Percentiles rank a stretch among this genome's conserved stretches.
phyloP scores from a whole-genome alignment of 2,797 vertebrate species.

The Bradypodion ventrale region DNA sequence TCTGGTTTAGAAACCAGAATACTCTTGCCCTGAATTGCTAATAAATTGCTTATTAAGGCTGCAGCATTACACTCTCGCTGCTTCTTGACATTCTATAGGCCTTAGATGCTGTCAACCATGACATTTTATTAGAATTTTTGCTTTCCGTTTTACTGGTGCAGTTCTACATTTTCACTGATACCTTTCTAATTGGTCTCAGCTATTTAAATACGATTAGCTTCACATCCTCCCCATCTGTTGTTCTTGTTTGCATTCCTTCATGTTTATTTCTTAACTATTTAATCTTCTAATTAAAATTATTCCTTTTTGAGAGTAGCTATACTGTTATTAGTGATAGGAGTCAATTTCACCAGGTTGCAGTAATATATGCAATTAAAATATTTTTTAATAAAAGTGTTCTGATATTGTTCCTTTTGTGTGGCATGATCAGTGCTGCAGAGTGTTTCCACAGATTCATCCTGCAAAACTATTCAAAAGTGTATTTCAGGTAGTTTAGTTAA shows the following conservation, averaged over 20 bases:
- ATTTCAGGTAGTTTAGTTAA: background rate
- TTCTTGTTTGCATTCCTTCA: conserved; percentile 12
- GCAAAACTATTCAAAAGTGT: background rate
- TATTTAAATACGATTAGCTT: conserved; percentile 55
- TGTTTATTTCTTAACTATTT: conserved; percentile 53
- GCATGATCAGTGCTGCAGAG: background rate
- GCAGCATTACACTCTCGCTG: conserved; percentile 33
- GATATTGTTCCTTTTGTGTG: background rate
- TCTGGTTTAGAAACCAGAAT: conserved; percentile 49
- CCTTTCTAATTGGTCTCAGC: conserved; percentile 51
- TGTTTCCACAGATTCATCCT: background rate
- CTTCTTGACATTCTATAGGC: conserved; percentile 47
- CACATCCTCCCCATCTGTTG: conserved; percentile 37
- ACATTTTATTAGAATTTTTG: conserved; percentile 45
- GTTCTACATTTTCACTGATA: conserved; percentile 26
- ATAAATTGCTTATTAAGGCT: conserved; percentile 48
- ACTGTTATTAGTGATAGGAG: background rate
- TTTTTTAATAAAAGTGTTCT: background rate
- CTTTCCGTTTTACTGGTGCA: conserved; percentile 39
- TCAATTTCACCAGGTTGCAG: background rate
- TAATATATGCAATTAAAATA: background rate
- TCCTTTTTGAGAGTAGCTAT: conserved; percentile 31
- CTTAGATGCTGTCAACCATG: conserved; percentile 3
- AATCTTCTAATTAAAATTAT: conserved; percentile 33
- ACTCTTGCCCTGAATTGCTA: conserved; percentile 25